A percentile compares a stretch with the other conserved stretches of the same genome.
These are phyloP conservation scores for Himalopsyche tibetana DNA, from an alignment of 2,888 invertebrate genomes.

Conservation along the genomic window DNA sequence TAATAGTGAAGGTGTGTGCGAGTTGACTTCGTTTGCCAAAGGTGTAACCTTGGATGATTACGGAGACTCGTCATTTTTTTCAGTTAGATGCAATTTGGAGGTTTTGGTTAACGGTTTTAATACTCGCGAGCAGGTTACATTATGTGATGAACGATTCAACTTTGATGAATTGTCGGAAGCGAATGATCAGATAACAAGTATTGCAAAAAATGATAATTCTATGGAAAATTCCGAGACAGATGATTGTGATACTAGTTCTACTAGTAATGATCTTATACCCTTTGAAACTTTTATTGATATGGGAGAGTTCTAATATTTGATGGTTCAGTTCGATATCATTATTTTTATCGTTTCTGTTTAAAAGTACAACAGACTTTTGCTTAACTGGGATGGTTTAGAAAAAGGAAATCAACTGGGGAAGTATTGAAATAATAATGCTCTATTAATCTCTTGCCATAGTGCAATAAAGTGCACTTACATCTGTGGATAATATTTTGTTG, in stretches of 20 bases:
- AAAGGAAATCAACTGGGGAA: no score
- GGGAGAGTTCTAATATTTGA: conserved; percentile 73
- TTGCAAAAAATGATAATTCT: background rate
- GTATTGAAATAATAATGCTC: no score
- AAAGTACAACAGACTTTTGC: no score
- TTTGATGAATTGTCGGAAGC: conserved; percentile 28
- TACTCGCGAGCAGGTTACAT: background rate
- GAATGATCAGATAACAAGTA: background rate
- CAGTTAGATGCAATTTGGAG: conserved; percentile 5
- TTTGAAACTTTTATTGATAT: conserved; percentile 77
- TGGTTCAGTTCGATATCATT: no score
- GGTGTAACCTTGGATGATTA: conserved; percentile 63
- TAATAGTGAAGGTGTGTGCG: conserved; percentile 58
- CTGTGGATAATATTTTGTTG: no score
- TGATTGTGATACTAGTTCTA: conserved; percentile 70
- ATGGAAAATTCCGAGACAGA: background rate
- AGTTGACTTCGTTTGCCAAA: conserved; percentile 63
- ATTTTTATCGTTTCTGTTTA: no score
- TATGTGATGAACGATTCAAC: background rate
- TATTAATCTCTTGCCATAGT: no score
- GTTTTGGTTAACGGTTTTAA: background rate
- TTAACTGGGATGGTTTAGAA: no score
- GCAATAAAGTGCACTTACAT: no score
- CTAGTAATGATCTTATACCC: conserved; percentile 72
- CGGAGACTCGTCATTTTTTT: conserved; percentile 8